Percentiles rank a stretch among this genome's conserved stretches.
These are phyloP conservation scores for Chiroxiphia lanceolata DNA, from an alignment of 2,797 vertebrate genomes.

Conservation along the genomic window DNA sequence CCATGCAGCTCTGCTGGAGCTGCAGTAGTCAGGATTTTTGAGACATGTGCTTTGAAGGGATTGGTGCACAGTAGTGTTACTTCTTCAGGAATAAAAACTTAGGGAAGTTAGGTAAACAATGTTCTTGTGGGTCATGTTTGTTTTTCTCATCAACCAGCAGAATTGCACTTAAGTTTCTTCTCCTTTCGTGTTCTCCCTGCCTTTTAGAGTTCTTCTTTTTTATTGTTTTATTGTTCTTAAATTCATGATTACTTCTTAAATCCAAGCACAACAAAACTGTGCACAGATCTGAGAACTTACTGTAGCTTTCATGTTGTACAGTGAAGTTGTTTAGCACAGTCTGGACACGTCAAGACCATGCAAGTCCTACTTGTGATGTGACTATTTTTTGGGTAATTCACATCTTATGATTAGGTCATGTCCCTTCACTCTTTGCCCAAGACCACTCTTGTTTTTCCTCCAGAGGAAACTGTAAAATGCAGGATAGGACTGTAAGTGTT, in stretches of 20 bases:
- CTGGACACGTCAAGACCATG: rapidly evolving
- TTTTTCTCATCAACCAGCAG: not conserved
- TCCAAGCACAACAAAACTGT: not conserved
- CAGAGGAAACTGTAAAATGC: not conserved
- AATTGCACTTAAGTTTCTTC: not conserved
- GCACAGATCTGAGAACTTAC: not conserved
- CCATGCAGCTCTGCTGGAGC: not conserved
- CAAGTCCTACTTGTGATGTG: not conserved
- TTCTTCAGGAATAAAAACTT: not conserved
- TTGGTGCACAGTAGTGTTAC: not conserved
- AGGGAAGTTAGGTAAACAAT: not conserved
- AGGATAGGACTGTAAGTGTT: not conserved
- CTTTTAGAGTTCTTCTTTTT: not conserved
- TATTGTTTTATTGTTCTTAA: not conserved
- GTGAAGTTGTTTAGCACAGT: not conserved
- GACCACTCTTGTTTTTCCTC: not conserved
- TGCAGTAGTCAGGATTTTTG: not conserved
- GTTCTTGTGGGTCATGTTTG: not conserved
- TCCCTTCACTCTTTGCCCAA: not conserved
- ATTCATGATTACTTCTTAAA: not conserved
- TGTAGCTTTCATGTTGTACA: rapidly evolving
- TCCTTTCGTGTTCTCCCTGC: not conserved
- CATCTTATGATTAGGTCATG: not conserved
- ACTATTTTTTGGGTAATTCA: not conserved
- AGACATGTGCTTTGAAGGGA: not conserved